Evolutionary conservation across 92 coral and sea anemone genomes (phyloP).

Genomic region (Isaurus tuberculatus): DNA sequence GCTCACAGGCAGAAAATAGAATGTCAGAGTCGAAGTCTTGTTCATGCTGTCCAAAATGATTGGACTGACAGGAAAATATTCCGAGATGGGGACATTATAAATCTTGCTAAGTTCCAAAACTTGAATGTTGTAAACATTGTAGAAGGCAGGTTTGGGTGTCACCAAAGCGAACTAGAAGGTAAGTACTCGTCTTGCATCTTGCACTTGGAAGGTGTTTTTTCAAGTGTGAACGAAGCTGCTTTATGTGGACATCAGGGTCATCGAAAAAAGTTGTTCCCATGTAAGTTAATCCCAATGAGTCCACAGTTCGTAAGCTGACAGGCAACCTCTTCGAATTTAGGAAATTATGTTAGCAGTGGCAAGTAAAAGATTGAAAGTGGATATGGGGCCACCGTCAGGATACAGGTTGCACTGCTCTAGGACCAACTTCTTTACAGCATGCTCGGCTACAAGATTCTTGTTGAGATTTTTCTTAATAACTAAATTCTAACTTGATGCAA

Average conservation of each 20-base stretch:
- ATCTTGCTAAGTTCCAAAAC: no score
- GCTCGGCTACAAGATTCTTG: constrained; percentile 47
- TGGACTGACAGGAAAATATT: no score
- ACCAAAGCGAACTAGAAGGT: no score
- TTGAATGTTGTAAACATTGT: no score
- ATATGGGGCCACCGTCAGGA: constrained; percentile 28
- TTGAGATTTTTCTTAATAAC: constrained; percentile 27
- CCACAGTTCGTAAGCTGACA: constrained; percentile 50
- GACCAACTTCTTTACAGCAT: constrained; percentile 22
- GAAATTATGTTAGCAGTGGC: constrained; percentile 36
- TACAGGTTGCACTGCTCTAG: constrained; percentile 8
- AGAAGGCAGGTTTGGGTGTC: no score
- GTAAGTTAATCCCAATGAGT: constrained; percentile 58
- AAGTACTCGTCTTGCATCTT: no score
- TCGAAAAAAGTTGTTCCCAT: constrained; percentile 40
- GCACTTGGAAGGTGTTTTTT: constrained; percentile 49
- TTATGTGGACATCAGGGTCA: constrained; percentile 37
- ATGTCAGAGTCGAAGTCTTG: no score
- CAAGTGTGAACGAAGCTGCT: constrained; percentile 42
- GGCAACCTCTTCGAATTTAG: constrained; percentile 44
- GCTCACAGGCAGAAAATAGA: no score
- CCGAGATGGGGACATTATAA: no score
- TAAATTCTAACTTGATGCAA: constrained; percentile 35
- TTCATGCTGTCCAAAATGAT: no score
- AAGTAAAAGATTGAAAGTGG: constrained; percentile 13